phyloP scores from a whole-genome alignment of 2,888 invertebrate genomes.

The Alviniconcha strummeri region DNA sequence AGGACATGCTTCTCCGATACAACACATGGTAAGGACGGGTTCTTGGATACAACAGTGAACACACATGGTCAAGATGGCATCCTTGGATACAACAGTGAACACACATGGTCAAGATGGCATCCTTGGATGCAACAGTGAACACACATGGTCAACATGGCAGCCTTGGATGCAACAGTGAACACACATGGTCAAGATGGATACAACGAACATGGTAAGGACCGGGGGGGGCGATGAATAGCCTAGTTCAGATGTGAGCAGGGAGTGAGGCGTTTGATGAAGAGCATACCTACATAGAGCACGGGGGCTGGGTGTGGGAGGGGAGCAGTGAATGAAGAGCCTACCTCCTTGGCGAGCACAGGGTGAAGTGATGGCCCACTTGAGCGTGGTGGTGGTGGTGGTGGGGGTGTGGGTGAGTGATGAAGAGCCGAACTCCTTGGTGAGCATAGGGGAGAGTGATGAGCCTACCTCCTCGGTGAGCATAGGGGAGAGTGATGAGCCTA shows the following conservation, averaged over 20 bases:
- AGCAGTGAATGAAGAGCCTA: too few relatives aligned
- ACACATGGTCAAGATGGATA: not conserved
- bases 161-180: not conserved
- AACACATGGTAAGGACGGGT: not conserved
- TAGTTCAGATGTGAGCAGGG: not conserved
- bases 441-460: too few relatives aligned
- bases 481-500: too few relatives aligned
- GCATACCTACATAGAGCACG: not conserved
- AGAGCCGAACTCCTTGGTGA: too few relatives aligned
- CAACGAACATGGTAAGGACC: too few relatives aligned
- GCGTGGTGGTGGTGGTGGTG: too few relatives aligned
- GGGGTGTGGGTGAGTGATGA: too few relatives aligned
- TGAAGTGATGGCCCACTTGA: too few relatives aligned
- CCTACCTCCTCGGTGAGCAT: too few relatives aligned
- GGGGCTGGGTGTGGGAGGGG: too few relatives aligned
- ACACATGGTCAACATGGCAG: not conserved
- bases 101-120: not conserved
- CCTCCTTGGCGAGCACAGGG: too few relatives aligned
- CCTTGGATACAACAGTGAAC: not conserved
- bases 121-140: not conserved
- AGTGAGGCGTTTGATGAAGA: not conserved
- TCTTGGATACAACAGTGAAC: not conserved
- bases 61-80: not conserved
- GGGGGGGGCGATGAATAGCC: not conserved
- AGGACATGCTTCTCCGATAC: not conserved